Base-by-base conservation (phyloP, 2,888 invertebrate genomes). In the Mythimna lalbum region DNA sequence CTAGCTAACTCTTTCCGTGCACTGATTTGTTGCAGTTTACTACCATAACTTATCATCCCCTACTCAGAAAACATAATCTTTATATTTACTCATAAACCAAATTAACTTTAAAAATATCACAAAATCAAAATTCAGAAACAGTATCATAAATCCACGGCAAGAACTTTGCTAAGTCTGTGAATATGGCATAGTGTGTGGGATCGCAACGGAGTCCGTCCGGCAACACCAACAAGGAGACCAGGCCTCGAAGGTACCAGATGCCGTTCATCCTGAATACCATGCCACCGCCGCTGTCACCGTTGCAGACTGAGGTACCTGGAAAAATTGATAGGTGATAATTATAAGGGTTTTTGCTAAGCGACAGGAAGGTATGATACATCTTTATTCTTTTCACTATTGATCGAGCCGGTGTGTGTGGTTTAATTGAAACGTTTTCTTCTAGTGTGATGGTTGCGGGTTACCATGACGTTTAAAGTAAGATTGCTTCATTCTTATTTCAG, bases 101-200 rank as follows among this genome's bases (percentile, higher is more conserved):
- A 73, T 73, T 68, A 82, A 62, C 63, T 74, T 63, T 61, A 2
- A 55, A 61, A 49, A 62, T 17, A 62, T 56, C 39, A 60, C 59
- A 57, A 62, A 17, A 64, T 78, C 81, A 90, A 80, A 82, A 88
- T 69, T 90, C 90, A 59, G 76, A 85, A 21, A 91, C 81, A 21
- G 89, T 87, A 60, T 91, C 88, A 73, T 91, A 88, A 47, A 97
- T 94, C 96, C 97, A 97, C 10, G 95, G 93, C 71, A 96, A 85
- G 90, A 96, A 95, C 87, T 97, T 96, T 7, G 97, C 97, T 33
- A 96, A 89, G 78, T 97, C 97, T 0, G 97, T 97, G 83, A 97
- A 97, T 9, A 97, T 96, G 27, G 96, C 96, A 87, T 96, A 97
- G 81, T 97, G 96, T 0, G 94, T 92, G 0, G 97, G 96, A 80